These are phyloP conservation scores for Drosophila subquinaria DNA, from an alignment of 2,888 invertebrate genomes.

Conservation along the genomic window DNA sequence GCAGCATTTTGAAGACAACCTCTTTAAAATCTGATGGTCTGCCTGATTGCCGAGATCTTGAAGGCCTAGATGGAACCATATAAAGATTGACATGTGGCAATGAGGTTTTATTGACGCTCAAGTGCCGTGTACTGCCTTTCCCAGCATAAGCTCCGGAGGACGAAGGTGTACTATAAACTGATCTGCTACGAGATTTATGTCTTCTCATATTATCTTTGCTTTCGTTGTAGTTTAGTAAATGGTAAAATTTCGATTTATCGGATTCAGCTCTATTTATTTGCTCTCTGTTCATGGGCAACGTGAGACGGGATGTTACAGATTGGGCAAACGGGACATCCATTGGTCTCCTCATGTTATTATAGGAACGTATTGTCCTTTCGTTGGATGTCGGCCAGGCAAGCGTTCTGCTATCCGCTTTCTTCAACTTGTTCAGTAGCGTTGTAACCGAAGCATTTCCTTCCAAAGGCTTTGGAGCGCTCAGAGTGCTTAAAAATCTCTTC, in stretches of 20 bases:
- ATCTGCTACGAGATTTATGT: background rate
- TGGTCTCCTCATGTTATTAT: background rate
- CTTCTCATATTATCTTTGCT: background rate
- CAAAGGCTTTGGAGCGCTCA: background rate
- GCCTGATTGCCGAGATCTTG: too few relatives aligned
- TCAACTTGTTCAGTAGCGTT: conserved; percentile 19
- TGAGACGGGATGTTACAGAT: too few relatives aligned
- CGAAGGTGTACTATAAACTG: background rate
- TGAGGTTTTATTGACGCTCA: background rate
- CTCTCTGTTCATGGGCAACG: background rate
- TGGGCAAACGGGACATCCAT: background rate
- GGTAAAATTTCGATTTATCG: conserved; percentile 30
- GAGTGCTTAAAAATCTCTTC: background rate
- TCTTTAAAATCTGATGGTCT: background rate
- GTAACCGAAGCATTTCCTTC: conserved; percentile 9
- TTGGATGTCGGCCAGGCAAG: conserved; percentile 39
- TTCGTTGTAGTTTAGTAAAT: conserved; percentile 7
- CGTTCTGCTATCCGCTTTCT: conserved; percentile 14
- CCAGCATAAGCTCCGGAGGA: background rate
- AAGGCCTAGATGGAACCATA: background rate
- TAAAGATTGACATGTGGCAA: background rate
- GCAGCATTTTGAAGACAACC: background rate
- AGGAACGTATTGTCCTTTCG: background rate
- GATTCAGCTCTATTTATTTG: background rate
- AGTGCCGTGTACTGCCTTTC: background rate